These are phyloP conservation scores for Pachycephala philippinensis DNA, from an alignment of 2,113 vertebrate genomes.

Conservation along the genomic window DNA sequence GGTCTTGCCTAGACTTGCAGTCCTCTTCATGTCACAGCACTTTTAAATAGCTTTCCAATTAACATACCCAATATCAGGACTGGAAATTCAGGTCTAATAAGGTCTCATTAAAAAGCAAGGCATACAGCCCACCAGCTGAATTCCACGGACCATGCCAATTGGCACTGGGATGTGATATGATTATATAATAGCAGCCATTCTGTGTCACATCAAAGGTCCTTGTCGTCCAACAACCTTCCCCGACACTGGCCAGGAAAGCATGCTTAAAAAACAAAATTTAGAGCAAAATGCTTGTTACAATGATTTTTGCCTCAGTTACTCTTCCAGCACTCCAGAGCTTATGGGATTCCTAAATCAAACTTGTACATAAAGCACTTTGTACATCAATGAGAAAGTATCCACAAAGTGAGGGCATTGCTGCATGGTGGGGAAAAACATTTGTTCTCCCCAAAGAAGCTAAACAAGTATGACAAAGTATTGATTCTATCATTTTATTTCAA, in stretches of 20 bases:
- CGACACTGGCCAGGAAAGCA: background rate
- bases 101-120: background rate
- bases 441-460: background rate
- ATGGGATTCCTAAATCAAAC: background rate
- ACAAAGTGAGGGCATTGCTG: background rate
- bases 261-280: background rate
- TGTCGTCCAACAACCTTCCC: background rate
- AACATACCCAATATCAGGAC: background rate
- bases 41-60: background rate
- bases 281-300: background rate
- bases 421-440: background rate
- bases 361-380: background rate
- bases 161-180: background rate
- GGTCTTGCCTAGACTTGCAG: background rate
- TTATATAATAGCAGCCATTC: background rate
- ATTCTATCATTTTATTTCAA: background rate
- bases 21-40: background rate
- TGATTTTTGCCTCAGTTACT: background rate
- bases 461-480: background rate
- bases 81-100: background rate
- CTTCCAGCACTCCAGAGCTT: background rate
- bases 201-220: background rate
- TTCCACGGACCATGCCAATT: background rate
- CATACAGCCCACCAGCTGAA: background rate
- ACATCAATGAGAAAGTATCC: background rate